Evolutionary conservation across 1,140 invertebrate species (phyloP).

Genomic region (Trichogramma pretiosum): DNA sequence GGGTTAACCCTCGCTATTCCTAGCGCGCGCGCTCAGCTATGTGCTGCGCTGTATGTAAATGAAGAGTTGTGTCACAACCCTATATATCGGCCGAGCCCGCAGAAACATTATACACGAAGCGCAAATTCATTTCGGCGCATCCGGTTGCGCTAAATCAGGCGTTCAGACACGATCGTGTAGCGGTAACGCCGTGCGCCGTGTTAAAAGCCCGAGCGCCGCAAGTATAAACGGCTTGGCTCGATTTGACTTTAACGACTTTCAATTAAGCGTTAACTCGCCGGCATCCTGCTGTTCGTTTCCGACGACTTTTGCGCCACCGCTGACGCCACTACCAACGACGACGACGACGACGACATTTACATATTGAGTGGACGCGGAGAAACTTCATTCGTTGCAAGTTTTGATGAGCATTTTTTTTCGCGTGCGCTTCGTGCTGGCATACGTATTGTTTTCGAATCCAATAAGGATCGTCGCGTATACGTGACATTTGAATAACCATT

Average conservation of each 20-base stretch:
- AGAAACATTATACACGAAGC: constrained; percentile 4
- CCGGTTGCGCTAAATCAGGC: constrained; percentile 29
- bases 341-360: no score
- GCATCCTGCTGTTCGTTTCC: constrained; percentile 1
- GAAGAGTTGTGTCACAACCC: constrained; percentile 28
- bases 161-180: constrained; percentile 22
- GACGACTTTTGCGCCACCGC: no score
- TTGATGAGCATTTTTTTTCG: no score
- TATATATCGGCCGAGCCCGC: constrained; percentile 15
- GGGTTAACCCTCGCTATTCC: constrained; percentile 6
- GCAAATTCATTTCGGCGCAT: constrained; percentile 22
- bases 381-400: no score
- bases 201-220: neutral
- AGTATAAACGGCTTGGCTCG: constrained; percentile 10
- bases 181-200: no score
- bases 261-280: constrained; percentile 16
- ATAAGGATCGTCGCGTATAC: no score
- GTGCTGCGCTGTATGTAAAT: constrained; percentile 26
- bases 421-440: neutral
- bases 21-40: no score
- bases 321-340: no score
- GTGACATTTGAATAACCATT: no score
- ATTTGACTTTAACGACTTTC: constrained; percentile 20
- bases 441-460: no score
- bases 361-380: no score